phyloP scores from a whole-genome alignment of 2,888 invertebrate genomes.

The Lasioglossum vierecki region DNA sequence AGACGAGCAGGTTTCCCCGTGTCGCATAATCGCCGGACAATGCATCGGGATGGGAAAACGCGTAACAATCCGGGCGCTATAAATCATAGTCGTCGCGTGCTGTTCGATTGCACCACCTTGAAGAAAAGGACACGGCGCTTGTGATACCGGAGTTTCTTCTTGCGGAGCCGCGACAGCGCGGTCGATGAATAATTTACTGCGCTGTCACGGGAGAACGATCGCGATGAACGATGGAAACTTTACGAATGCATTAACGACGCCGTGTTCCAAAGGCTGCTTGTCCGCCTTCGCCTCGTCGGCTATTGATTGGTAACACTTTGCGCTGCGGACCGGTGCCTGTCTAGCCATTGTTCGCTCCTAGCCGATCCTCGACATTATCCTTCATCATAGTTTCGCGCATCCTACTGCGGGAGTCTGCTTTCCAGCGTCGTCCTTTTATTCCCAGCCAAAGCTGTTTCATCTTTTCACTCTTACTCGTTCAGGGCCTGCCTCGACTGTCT shows the following conservation, averaged over 20 bases:
- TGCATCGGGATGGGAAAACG: background rate
- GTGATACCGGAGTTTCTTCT: constrained; percentile 20
- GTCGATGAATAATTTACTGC: constrained; percentile 43
- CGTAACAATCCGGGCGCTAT: constrained; percentile 26
- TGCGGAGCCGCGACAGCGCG: background rate
- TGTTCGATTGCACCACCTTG: constrained; percentile 12
- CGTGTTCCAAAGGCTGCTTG: constrained; percentile 1
- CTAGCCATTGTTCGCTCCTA: background rate
- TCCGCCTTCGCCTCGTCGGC: background rate
- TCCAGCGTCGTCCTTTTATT: background rate
- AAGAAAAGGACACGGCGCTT: constrained; percentile 21
- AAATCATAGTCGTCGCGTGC: constrained; percentile 25
- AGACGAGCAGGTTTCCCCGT: background rate
- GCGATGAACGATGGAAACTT: constrained; percentile 46
- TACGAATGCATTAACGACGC: constrained; percentile 42
- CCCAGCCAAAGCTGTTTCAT: background rate
- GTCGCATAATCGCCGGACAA: background rate
- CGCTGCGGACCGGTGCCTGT: background rate
- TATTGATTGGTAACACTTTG: background rate
- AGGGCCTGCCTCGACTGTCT: background rate
- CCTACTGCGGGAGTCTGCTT: background rate
- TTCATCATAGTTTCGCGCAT: constrained; percentile 1
- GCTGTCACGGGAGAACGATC: constrained; percentile 8
- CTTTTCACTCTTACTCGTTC: background rate
- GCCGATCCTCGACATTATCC: background rate